phyloP scores from a whole-genome alignment of 2,888 invertebrate genomes.

The Embidobia sp. region DNA sequence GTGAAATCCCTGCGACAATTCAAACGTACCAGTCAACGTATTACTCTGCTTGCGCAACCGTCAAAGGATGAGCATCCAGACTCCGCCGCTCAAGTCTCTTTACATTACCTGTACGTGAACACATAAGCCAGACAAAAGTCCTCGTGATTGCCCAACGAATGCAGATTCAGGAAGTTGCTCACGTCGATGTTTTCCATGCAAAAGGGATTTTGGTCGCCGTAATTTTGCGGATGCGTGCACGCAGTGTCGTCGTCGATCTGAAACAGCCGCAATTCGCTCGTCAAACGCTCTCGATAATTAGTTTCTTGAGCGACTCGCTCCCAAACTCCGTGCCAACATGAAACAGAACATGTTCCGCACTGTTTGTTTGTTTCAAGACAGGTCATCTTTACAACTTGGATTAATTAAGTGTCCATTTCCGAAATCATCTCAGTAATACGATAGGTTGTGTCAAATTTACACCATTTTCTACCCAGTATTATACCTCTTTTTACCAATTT shows the following conservation, averaged over 20 bases:
- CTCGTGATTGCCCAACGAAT: conserved; percentile 98
- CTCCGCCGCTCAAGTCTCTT: not conserved
- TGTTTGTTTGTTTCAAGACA: no score
- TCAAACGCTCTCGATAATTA: no score
- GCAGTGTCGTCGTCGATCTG: conserved; percentile 96
- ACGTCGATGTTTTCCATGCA: conserved; percentile 99
- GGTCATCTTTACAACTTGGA: no score
- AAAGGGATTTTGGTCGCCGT: conserved; percentile 90
- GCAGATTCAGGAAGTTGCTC: conserved; percentile 98
- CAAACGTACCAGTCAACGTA: conserved; percentile 43
- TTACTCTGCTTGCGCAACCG: conserved; percentile 29
- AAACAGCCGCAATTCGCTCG: no score
- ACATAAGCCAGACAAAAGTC: conserved; percentile 99
- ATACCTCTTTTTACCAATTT: no score
- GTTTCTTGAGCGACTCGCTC: no score
- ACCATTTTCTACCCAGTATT: no score
- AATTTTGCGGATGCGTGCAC: conserved; percentile 84
- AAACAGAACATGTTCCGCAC: no score
- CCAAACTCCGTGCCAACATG: no score
- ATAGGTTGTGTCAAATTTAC: no score
- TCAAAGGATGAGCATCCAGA: conserved; percentile 33
- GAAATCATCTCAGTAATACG: no score
- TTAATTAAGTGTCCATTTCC: no score
- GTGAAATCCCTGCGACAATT: conserved; percentile 91
- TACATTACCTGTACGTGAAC: conserved; percentile 89